Conservation (phyloP, 2,888 invertebrate genomes). For the Patella depressa region DNA sequence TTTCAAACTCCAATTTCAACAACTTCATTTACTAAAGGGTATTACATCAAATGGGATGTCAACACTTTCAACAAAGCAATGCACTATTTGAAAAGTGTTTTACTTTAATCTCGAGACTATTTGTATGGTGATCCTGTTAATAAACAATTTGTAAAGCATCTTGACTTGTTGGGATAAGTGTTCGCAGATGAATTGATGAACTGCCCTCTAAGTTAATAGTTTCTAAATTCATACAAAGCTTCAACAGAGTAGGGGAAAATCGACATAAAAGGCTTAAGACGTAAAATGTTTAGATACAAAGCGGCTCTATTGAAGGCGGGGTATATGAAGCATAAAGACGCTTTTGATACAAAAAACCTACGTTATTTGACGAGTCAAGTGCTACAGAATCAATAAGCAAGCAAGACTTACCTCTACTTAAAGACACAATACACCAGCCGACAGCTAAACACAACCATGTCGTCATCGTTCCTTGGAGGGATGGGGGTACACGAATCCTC, state of each 20-base stretch:
- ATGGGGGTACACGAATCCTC: background rate
- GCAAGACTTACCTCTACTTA: background rate
- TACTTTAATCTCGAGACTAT: too few relatives aligned
- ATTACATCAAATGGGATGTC: too few relatives aligned
- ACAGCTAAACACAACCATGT: background rate
- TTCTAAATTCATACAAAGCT: background rate
- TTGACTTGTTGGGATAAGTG: too few relatives aligned
- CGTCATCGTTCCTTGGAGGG: background rate
- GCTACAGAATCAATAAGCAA: conserved; percentile 2
- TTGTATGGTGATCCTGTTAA: too few relatives aligned
- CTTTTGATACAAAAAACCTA: conserved; percentile 5
- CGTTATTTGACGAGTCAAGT: background rate
- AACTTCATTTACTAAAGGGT: too few relatives aligned
- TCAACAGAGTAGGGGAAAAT: background rate
- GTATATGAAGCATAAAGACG: background rate
- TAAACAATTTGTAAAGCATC: too few relatives aligned
- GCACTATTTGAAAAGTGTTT: too few relatives aligned
- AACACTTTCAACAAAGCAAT: too few relatives aligned
- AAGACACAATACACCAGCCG: background rate
- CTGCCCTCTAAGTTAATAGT: background rate
- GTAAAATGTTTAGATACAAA: conserved; percentile 11
- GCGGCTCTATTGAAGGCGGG: background rate
- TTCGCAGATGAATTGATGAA: background rate
- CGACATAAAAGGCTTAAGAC: background rate
- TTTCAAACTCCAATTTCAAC: too few relatives aligned